A percentile compares a stretch with the other conserved stretches of the same genome.
phyloP scores from a whole-genome alignment of 2,113 vertebrate genomes.

The Tyrannus savana region DNA sequence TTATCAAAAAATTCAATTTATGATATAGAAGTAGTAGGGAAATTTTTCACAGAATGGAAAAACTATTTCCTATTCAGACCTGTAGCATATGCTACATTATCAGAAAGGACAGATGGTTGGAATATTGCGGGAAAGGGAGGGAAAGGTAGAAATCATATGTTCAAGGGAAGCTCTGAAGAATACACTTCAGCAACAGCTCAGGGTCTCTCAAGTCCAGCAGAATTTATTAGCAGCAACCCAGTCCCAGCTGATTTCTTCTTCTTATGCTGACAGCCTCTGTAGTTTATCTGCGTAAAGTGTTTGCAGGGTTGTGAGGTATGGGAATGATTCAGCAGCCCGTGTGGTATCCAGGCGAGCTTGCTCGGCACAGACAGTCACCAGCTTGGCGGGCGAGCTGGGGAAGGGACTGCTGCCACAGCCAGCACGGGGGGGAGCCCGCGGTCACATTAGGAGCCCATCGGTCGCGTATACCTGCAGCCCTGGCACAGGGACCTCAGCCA shows the following conservation, averaged over 20 bases:
- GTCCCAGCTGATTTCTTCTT: not conserved
- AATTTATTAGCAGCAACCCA: not conserved
- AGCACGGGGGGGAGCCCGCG: fast-evolving
- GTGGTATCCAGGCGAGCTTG: fast-evolving
- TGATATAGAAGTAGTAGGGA: not conserved
- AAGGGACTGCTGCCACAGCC: not conserved
- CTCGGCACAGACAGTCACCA: fast-evolving
- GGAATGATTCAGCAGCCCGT: not conserved
- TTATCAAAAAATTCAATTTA: not conserved
- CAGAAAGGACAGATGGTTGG: not conserved
- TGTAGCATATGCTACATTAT: not conserved
- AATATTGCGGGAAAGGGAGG: not conserved
- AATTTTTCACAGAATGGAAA: not conserved
- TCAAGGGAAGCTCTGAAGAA: not conserved
- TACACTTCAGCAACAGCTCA: not conserved
- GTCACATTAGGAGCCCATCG: fast-evolving
- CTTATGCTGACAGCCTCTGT: not conserved
- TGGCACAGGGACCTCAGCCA: not conserved
- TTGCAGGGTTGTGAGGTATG: not conserved
- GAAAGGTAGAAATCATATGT: not conserved
- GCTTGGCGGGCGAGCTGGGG: not conserved
- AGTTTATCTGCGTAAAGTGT: not conserved
- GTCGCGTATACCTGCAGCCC: fast-evolving
- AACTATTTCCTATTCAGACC: not conserved
- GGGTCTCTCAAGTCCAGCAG: not conserved